Evolutionary conservation across 2,888 invertebrate genomes (phyloP).

Genomic region (Cephus pulcher): DNA sequence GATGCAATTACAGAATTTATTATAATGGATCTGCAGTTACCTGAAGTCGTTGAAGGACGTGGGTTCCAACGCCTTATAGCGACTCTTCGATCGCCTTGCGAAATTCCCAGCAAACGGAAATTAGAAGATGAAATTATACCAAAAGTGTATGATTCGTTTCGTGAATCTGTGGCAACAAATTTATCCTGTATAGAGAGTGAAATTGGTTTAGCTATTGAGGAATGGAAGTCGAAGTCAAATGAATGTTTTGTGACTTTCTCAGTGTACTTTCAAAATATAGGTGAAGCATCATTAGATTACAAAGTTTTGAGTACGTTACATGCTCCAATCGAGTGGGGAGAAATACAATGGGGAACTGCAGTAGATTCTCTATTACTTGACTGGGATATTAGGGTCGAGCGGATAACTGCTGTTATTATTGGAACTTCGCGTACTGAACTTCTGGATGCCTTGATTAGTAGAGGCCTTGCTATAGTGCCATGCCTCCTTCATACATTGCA

Average conservation of each 20-base stretch:
- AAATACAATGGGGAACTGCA: slow-evolving; percentile 41
- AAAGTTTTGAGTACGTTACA: slow-evolving; percentile 50
- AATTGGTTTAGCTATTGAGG: slow-evolving; percentile 49
- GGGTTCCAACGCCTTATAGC: slow-evolving; percentile 56
- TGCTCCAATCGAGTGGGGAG: slow-evolving; percentile 41
- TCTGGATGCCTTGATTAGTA: slow-evolving; percentile 38
- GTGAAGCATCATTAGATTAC: slow-evolving; percentile 44
- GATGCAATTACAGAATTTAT: slow-evolving; percentile 68
- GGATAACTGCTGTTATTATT: slow-evolving; percentile 49
- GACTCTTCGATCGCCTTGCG: slow-evolving; percentile 51
- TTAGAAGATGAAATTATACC: slow-evolving; percentile 55
- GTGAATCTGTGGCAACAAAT: slow-evolving; percentile 37
- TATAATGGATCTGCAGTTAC: slow-evolving; percentile 66
- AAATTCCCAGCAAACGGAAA: slow-evolving; percentile 52
- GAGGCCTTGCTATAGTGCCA: slow-evolving; percentile 49
- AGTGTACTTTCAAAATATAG: slow-evolving; percentile 45
- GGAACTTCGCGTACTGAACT: slow-evolving; percentile 44
- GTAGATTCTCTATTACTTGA: slow-evolving; percentile 48
- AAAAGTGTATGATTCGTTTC: slow-evolving; percentile 50
- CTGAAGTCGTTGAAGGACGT: slow-evolving; percentile 66
- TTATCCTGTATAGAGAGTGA: slow-evolving; percentile 32
- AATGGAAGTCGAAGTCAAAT: slow-evolving; percentile 43
- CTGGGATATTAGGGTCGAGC: slow-evolving; percentile 48
- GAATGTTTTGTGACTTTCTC: slow-evolving; percentile 49
- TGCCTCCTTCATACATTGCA: slow-evolving; percentile 54